Evolutionary conservation across 2,113 vertebrate genomes (phyloP).

Genomic region (Neodontobutis hainanensis): DNA sequence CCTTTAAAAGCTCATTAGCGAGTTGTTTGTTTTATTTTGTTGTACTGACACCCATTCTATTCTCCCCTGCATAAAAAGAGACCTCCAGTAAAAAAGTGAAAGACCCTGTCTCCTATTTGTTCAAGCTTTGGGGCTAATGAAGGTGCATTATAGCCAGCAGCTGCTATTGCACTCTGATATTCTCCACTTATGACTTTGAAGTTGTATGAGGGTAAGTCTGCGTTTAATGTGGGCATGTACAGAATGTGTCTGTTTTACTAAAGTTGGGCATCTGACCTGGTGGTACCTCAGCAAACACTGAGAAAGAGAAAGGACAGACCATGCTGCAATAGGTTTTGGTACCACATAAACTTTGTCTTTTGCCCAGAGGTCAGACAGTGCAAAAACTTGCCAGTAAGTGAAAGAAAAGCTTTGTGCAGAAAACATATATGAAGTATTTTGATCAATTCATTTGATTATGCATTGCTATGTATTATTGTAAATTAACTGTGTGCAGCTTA

Average conservation of each 20-base stretch:
- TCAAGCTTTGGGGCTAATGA: slow-evolving; percentile 2
- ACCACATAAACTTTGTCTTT: too few species aligned
- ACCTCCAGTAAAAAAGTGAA: slow-evolving; percentile 5
- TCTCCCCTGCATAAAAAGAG: not conserved
- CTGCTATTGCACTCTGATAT: not conserved
- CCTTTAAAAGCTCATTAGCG: not conserved
- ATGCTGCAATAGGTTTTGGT: too few species aligned
- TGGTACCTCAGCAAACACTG: not conserved
- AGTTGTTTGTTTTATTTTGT: not conserved
- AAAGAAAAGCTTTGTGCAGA: too few species aligned
- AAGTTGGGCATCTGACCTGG: not conserved
- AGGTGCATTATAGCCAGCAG: slow-evolving; percentile 2
- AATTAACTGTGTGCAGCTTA: too few species aligned
- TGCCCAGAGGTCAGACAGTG: too few species aligned
- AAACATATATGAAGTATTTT: too few species aligned
- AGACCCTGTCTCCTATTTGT: slow-evolving; percentile 6
- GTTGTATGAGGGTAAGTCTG: slow-evolving; percentile 9
- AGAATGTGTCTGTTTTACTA: not conserved
- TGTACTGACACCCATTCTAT: not conserved
- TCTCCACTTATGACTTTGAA: slow-evolving; percentile 6
- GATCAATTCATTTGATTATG: too few species aligned
- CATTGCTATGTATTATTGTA: too few species aligned
- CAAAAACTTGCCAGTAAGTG: too few species aligned
- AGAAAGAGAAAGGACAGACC: not conserved
- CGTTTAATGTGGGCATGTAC: not conserved